phyloP scores from a whole-genome alignment of 1,140 invertebrate species.

The Colletes latitarsis region DNA sequence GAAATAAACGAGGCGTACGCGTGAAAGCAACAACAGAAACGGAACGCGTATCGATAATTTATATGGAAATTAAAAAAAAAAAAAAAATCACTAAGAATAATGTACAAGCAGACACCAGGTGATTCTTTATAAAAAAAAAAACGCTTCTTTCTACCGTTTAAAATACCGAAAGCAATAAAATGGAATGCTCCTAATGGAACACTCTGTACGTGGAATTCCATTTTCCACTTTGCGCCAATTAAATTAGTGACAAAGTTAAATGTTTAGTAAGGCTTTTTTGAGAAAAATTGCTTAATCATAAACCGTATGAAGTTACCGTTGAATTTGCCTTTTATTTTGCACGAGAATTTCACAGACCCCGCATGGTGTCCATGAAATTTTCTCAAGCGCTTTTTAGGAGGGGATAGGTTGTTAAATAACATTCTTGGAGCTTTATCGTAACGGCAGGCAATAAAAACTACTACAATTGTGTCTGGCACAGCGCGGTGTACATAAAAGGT shows the following conservation, averaged over 20 bases:
- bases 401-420: conserved; percentile 11
- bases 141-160: too few species aligned
- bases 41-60: too few species aligned
- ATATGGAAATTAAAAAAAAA: too few species aligned
- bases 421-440: conserved; percentile 8
- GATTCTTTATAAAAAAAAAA: too few species aligned
- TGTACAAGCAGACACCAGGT: too few species aligned
- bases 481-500: conserved; percentile 32
- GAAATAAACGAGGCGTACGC: too few species aligned
- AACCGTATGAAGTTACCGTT: not conserved
- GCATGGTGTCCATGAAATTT: not conserved
- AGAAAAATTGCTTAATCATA: not conserved
- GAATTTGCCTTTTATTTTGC: not conserved
- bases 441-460: not conserved
- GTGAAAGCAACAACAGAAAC: too few species aligned
- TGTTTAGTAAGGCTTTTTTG: not conserved
- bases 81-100: too few species aligned
- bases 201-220: not conserved
- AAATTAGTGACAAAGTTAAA: conserved; percentile 6
- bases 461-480: conserved; percentile 23
- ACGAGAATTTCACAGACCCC: not conserved
- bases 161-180: too few species aligned
- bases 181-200: not conserved
- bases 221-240: not conserved
- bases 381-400: not conserved